Conservation (phyloP, 2,113 vertebrate genomes). For the Toxotes chatareus region DNA sequence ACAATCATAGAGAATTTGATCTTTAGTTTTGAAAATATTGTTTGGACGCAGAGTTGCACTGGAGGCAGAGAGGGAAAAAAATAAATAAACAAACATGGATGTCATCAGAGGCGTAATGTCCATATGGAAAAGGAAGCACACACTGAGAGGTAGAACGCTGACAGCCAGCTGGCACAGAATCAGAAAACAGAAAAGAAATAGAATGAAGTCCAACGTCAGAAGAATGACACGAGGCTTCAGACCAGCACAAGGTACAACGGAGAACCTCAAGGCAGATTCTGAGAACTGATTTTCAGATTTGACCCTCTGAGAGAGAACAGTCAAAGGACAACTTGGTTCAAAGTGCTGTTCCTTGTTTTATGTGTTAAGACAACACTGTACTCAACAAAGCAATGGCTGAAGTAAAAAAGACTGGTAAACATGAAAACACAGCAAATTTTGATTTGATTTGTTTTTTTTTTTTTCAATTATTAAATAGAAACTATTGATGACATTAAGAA, state of each 20-base stretch:
- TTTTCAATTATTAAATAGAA: too few species aligned
- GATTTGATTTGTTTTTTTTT: too few species aligned
- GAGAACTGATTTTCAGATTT: background rate
- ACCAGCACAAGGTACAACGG: background rate
- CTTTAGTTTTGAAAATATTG: background rate
- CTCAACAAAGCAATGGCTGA: too few species aligned
- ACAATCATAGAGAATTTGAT: background rate
- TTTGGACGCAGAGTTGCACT: background rate
- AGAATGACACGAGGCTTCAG: background rate
- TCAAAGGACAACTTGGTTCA: background rate
- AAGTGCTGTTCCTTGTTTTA: too few species aligned
- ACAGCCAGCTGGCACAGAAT: background rate
- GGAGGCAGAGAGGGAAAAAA: background rate
- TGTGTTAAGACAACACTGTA: too few species aligned
- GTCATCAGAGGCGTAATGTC: background rate
- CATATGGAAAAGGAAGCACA: too few species aligned
- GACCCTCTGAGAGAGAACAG: background rate
- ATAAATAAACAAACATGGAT: background rate
- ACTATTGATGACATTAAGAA: too few species aligned
- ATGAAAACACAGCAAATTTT: too few species aligned
- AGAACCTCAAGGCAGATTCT: too few species aligned
- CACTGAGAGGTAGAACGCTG: background rate
- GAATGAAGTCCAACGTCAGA: background rate
- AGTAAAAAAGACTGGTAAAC: background rate
- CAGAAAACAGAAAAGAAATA: background rate